Evolutionary conservation across 2,113 vertebrate genomes (phyloP), one percentile per base, ranked within the genome.

Genomic region (Actinemys pallida): DNA sequence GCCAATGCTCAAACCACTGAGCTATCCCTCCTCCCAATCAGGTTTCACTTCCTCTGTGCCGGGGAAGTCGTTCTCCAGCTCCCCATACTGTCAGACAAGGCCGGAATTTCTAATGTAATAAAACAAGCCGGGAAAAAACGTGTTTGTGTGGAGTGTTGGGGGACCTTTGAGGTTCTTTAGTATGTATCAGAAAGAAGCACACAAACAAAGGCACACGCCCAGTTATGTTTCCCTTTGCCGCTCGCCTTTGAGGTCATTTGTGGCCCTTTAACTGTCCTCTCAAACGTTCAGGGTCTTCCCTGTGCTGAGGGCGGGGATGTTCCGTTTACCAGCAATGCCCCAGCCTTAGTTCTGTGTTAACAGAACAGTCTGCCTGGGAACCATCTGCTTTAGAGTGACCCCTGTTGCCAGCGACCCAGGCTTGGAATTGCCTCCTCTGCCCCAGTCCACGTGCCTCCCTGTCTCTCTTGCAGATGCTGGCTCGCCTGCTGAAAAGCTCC

Each of bases 401-500:
- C n/a, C 52, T 53, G 78, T 29, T 94, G 88, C 84, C 29, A 3
- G 8, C 8, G 12, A 14, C 47, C 54, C 39, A 29, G 27, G 69
- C 52, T 83, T 42, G 78, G 56, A 16, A 16, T 56, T 87, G 29
- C 31, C 54, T 76, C 11, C 17, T 13, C 75, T n/a, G 79, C 27
- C 42, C 39, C 27, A 47, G 82, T 24, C 24, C 24, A 6, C 75
- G 35, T 84, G 65, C 20, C 31, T 85, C 42, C 25, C 13, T 84
- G 80, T 86, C 95, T 98, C 69, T 98, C 93, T 97, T 87, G 4
- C 95, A 99, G 99, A 99, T 97, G 92, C 98, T 99, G 97, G 99
- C 99, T 75, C 99, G 99, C 87, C 98, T 99, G 79, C 97, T 99
- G 92, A 99, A 99, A 96, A 99, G 99, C 98, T 98, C 99, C 56